Base-by-base conservation (phyloP, 2,888 invertebrate species). In the Embidobia sp. region DNA sequence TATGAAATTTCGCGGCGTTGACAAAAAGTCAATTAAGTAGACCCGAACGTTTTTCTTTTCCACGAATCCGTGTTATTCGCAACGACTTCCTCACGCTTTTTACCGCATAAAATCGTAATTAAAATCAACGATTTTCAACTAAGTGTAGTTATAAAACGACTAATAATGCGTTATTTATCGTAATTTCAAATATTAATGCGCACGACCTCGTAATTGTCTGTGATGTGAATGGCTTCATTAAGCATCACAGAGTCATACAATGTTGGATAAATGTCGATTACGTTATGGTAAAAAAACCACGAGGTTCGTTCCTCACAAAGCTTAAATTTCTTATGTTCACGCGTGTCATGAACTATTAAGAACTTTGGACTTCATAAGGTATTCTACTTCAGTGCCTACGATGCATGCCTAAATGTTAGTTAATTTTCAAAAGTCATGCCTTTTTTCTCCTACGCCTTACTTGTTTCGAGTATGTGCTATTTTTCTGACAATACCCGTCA, bases 401-500 rank as follows among this genome's bases (percentile, higher is more conserved):
- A 83, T 83, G 84, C 86, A 85, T 85, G 80, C 81, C 85, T 85
- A 85, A 86, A 85, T 82, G 82, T 81, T 74, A 72, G 51, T 78
- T 83, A 85, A 85, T 84, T 85, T 85, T 85, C 80, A 82, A 85
- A 85, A 85, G 82, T 77, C 73, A 79, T 59, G 37, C 19, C 26
- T 51, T 67, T 49, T 49, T 29, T 37, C 18, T 6, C 48, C 18
- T 29, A 5, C n/a, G 37, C 18, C 10, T 48, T 61, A 13, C 7
- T 13, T 15, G 13, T 35, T 53, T 37, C 33, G 11, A 61, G 8
- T 22, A 11, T 8, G 27, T n/a, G n/a, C 31, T 3, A 22, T 18
- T 46, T 57, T 61, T 61, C 15, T 48, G 15, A 13, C 59, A 57
- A 15, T 33, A 7, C 0, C 6, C 35, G 15, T 48, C 27, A 33